Evolutionary conservation across 2,888 invertebrate genomes (phyloP).

Genomic region (Macaria notata): DNA sequence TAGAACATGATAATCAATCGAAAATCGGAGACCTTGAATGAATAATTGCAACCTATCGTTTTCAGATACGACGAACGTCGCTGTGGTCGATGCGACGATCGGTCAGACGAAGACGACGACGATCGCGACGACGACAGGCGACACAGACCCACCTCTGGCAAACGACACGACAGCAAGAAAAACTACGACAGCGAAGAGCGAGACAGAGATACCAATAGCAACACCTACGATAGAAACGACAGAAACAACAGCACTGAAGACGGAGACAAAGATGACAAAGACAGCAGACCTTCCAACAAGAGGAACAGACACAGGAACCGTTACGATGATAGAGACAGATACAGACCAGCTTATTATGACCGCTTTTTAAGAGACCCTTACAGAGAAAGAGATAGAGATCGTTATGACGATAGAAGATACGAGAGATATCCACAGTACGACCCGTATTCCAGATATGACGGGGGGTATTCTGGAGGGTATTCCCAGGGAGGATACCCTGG

Average conservation of each 20-base stretch:
- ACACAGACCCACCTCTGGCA: constrained; percentile 63
- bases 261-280: constrained; percentile 60
- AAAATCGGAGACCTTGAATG: no score
- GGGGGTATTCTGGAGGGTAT: constrained; percentile 30
- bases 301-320: constrained; percentile 49
- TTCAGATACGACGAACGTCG: constrained; percentile 48
- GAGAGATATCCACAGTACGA: constrained; percentile 54
- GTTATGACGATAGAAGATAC: constrained; percentile 61
- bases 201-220: constrained; percentile 33
- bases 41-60: no score
- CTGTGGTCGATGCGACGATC: constrained; percentile 61
- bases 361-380: constrained; percentile 68
- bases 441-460: constrained; percentile 47
- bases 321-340: constrained; percentile 66
- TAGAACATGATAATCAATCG: no score
- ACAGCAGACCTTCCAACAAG: constrained; percentile 46
- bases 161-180: constrained; percentile 58
- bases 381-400: constrained; percentile 58
- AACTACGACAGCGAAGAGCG: constrained; percentile 49
- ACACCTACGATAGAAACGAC: constrained; percentile 40
- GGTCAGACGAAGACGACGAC: constrained; percentile 48
- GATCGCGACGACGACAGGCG: constrained; percentile 56
- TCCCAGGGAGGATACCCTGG: constrained; percentile 32
- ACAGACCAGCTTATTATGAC: constrained; percentile 72
- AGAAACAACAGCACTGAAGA: constrained; percentile 59